These are phyloP conservation scores for Lacerta agilis DNA, from an alignment of 2,797 vertebrate genomes.

Conservation along the genomic window DNA sequence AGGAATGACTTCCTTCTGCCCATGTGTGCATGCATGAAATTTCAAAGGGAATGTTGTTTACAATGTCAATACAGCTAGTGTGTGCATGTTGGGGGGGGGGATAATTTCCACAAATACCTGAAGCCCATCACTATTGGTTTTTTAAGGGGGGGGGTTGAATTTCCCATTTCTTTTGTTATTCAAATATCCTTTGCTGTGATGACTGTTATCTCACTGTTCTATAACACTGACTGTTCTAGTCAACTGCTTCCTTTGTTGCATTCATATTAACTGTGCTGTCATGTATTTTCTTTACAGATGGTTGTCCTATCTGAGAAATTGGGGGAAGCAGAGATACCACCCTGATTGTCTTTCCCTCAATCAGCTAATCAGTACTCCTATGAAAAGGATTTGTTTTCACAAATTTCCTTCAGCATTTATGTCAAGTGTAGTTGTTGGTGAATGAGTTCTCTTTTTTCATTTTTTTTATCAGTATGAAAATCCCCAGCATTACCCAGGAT, in stretches of 20 bases:
- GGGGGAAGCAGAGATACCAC: slow-evolving; percentile 18
- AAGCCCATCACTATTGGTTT: neutral
- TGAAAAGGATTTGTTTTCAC: slow-evolving; percentile 36
- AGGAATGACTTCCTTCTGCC: neutral
- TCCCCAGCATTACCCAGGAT: slow-evolving; percentile 8
- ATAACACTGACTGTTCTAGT: slow-evolving; percentile 50
- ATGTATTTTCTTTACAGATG: slow-evolving; percentile 4
- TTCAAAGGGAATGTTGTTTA: neutral
- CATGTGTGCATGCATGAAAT: neutral
- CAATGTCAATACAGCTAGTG: neutral
- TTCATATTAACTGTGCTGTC: slow-evolving; percentile 41
- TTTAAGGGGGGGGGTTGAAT: slow-evolving; percentile 49
- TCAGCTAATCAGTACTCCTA: slow-evolving; percentile 54
- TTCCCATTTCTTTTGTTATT: slow-evolving; percentile 49
- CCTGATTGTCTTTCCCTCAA: slow-evolving; percentile 50
- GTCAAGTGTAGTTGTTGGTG: slow-evolving; percentile 44
- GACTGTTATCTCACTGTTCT: slow-evolving; percentile 55
- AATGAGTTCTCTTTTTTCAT: slow-evolving; percentile 39
- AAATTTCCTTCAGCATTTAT: slow-evolving; percentile 53
- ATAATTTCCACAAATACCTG: slow-evolving; percentile 10
- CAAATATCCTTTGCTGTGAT: slow-evolving; percentile 61
- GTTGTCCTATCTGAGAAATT: slow-evolving; percentile 32
- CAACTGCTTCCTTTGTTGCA: slow-evolving; percentile 56
- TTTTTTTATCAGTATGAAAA: slow-evolving; percentile 30
- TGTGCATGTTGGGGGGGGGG: neutral